phyloP scores from a whole-genome alignment of 35 echinoderm and acorn worm genomes.

The Amphiura filiformis region DNA sequence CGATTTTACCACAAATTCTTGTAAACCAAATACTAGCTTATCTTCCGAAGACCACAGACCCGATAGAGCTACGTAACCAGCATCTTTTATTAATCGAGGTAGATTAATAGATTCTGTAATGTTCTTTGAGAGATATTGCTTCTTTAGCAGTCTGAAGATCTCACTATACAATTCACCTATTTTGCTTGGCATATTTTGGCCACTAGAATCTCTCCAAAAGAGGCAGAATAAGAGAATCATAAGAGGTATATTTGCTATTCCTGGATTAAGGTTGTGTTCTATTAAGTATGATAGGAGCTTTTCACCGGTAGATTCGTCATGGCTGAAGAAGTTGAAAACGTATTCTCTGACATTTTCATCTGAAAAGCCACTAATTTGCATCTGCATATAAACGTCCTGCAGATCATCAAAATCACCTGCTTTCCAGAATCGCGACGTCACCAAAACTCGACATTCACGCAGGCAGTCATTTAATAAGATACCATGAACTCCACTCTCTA shows the following conservation, averaged over 20 bases:
- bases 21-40: not conserved
- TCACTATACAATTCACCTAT: not conserved
- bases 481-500: not conserved
- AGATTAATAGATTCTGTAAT: not conserved
- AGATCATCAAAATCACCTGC: not conserved
- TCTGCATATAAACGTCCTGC: not conserved
- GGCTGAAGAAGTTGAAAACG: not conserved
- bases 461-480: not conserved
- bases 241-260: not conserved
- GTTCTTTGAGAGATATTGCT: not conserved
- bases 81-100: not conserved
- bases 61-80: not conserved
- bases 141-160: not conserved
- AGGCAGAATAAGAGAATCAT: not conserved
- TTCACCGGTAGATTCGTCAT: not conserved
- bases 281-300: not conserved
- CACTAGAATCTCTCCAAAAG: not conserved
- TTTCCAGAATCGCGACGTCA: not conserved
- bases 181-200: not conserved
- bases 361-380: not conserved
- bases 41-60: not conserved
- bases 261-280: not conserved
- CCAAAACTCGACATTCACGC: not conserved
- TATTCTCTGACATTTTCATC: not conserved
- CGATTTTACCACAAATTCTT: not conserved